Evolutionary conservation across 2,797 vertebrate species (phyloP).

Genomic region (Silurus aristotelis): DNA sequence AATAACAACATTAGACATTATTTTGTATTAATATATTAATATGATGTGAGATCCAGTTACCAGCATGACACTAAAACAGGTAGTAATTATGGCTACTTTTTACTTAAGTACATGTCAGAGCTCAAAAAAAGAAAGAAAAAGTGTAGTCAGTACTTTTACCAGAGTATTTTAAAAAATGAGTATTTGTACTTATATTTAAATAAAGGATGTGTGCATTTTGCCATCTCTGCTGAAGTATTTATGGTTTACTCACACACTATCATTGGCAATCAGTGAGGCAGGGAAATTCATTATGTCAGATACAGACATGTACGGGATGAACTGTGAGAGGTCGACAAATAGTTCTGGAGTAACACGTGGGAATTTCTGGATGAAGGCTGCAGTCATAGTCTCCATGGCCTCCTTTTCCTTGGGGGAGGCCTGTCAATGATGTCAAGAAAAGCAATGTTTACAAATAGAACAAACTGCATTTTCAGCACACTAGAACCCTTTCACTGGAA

Average conservation of each 20-base stretch:
- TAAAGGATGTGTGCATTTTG: too few relatives aligned
- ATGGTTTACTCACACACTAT: constrained; percentile 81
- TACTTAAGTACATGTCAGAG: too few relatives aligned
- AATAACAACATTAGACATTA: too few relatives aligned
- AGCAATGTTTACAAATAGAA: neutral
- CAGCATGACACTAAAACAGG: too few relatives aligned
- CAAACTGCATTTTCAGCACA: constrained; percentile 5
- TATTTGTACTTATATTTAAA: too few relatives aligned
- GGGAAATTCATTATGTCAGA: constrained; percentile 88
- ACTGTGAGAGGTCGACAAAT: constrained; percentile 87
- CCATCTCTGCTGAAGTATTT: too few relatives aligned
- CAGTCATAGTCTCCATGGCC: constrained; percentile 84
- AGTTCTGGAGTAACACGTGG: constrained; percentile 85
- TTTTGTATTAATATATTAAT: too few relatives aligned
- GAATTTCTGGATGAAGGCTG: constrained; percentile 85
- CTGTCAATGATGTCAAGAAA: constrained; percentile 64
- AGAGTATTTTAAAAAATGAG: too few relatives aligned
- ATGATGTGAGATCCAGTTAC: too few relatives aligned
- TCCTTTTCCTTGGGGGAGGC: constrained; percentile 79
- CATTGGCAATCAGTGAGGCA: constrained; percentile 82
- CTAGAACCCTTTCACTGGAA: neutral
- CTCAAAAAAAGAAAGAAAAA: too few relatives aligned
- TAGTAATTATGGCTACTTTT: too few relatives aligned
- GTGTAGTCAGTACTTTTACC: too few relatives aligned
- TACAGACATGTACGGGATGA: constrained; percentile 89